These are phyloP conservation scores for Ceuthmochares aereus DNA, from an alignment of 2,113 vertebrate species.

Conservation along the genomic window DNA sequence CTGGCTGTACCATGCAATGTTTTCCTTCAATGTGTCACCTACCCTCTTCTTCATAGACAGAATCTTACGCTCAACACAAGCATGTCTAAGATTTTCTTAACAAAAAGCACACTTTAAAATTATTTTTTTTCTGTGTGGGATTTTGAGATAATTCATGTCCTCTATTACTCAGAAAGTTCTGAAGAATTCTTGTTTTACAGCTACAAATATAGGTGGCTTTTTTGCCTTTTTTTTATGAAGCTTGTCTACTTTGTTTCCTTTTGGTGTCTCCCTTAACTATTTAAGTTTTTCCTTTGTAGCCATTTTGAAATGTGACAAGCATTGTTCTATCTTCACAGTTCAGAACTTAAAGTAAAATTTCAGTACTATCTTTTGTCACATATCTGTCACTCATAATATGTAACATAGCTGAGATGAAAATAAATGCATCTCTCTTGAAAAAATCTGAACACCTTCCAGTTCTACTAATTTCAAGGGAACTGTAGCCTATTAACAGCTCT, in stretches of 20 bases:
- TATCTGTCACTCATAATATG: background rate
- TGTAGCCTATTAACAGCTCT: background rate
- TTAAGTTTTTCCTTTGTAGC: slow-evolving; percentile 43
- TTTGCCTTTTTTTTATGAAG: background rate
- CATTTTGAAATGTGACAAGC: slow-evolving; percentile 29
- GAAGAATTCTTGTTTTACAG: slow-evolving; percentile 8
- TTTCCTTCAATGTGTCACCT: background rate
- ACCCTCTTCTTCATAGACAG: background rate
- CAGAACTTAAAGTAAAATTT: slow-evolving; percentile 33
- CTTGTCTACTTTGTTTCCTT: slow-evolving; percentile 29
- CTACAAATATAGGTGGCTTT: background rate
- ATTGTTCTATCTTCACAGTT: slow-evolving; percentile 24
- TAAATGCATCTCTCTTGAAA: background rate
- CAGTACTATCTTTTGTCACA: background rate
- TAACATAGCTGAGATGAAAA: slow-evolving; percentile 1
- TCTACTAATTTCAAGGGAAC: background rate
- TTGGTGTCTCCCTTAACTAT: background rate
- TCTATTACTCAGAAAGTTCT: slow-evolving; percentile 29
- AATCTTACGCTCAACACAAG: background rate
- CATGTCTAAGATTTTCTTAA: background rate
- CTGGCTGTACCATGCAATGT: background rate
- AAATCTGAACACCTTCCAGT: background rate
- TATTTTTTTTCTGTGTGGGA: slow-evolving; percentile 8
- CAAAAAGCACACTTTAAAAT: background rate
- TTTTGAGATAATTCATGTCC: slow-evolving; percentile 45